A percentile compares a stretch with the other conserved stretches of the same genome.
Evolutionary conservation across 2,113 vertebrate genomes (phyloP).

Genomic region (Seriola dumerili): DNA sequence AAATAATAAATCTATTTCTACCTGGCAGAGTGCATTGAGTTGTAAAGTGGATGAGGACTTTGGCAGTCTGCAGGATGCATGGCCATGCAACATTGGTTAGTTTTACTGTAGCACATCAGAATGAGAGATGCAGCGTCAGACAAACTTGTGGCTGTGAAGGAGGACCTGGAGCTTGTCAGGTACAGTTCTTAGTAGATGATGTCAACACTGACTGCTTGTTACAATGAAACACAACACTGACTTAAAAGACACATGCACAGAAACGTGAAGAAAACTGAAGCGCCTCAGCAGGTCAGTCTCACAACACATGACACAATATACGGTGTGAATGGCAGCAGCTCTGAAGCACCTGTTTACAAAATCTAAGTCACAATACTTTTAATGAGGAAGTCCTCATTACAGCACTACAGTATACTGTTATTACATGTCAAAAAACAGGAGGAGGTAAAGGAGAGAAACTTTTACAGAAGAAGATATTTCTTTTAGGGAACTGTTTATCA

Average conservation of each 20-base stretch:
- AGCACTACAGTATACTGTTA: background rate
- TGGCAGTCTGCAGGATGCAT: background rate
- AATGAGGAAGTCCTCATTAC: background rate
- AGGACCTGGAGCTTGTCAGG: constrained; percentile 47
- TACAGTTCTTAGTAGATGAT: constrained; percentile 42
- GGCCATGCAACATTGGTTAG: background rate
- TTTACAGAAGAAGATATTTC: constrained; percentile 12
- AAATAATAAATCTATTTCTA: constrained; percentile 36
- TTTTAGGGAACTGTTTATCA: constrained; percentile 10
- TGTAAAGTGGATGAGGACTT: constrained; percentile 4
- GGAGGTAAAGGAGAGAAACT: constrained; percentile 11
- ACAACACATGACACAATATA: constrained; percentile 25
- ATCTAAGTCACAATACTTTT: background rate
- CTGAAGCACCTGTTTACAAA: constrained; percentile 21
- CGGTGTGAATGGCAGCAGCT: constrained; percentile 41
- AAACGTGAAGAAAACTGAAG: too few relatives aligned
- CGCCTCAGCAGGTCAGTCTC: constrained; percentile 25
- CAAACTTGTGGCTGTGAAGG: constrained; percentile 16
- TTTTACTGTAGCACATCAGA: constrained; percentile 16
- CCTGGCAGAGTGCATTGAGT: constrained; percentile 15
- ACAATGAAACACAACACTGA: constrained; percentile 38
- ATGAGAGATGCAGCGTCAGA: background rate
- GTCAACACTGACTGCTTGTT: constrained; percentile 52
- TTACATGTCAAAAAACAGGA: constrained; percentile 1
- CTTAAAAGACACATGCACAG: background rate